These are phyloP conservation scores for Lycaon pictus DNA, from an alignment of 2,113 vertebrate species.

Conservation along the genomic window DNA sequence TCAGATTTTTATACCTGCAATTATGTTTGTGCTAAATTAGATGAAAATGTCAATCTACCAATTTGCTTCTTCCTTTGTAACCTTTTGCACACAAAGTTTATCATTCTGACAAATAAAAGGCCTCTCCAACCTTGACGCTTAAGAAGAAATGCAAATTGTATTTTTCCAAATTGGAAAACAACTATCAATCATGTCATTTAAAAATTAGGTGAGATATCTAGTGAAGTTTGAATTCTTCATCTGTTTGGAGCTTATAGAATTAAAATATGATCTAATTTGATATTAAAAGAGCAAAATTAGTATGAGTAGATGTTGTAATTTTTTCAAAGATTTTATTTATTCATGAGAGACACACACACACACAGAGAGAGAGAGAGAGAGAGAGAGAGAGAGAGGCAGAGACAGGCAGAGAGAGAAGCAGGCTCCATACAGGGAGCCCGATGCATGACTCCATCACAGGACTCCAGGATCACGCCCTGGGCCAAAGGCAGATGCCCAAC, in stretches of 20 bases:
- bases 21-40: constrained; percentile 80
- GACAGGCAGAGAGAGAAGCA: too few relatives aligned
- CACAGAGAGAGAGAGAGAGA: too few relatives aligned
- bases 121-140: constrained; percentile 2
- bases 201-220: constrained; percentile 45
- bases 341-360: too few relatives aligned
- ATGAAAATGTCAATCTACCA: constrained; percentile 80
- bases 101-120: constrained; percentile 78
- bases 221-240: constrained; percentile 47
- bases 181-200: constrained; percentile 63
- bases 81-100: constrained; percentile 75
- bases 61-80: constrained; percentile 74
- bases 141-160: constrained; percentile 37
- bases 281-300: constrained; percentile 41
- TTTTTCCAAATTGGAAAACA: constrained; percentile 72
- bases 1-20: constrained; percentile 79
- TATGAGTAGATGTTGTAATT: neutral
- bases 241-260: constrained; percentile 62
- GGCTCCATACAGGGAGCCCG: too few relatives aligned
- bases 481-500: too few relatives aligned
- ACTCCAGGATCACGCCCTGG: too few relatives aligned
- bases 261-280: constrained; percentile 68
- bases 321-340: too few relatives aligned
- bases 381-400: too few relatives aligned
- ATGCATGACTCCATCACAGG: too few relatives aligned